Base-by-base conservation (phyloP, 2,113 vertebrate species). In the Oryzias woworae region DNA sequence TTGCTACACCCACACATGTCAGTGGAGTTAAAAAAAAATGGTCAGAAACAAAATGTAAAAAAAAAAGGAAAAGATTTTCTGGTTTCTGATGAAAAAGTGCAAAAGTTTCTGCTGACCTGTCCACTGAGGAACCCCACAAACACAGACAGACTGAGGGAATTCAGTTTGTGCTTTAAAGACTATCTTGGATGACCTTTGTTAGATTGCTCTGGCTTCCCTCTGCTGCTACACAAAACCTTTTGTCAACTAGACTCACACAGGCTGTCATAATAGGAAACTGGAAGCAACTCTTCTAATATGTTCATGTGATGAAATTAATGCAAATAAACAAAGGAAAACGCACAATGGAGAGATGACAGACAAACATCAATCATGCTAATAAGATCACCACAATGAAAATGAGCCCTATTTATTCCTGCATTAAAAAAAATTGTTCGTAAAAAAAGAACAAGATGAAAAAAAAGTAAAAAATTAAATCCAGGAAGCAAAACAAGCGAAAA, bases 131-230 rank as follows among this genome's bases (percentile, higher is more conserved):
- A 68, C 18, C 62, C 48, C 26, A 22, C 16, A 20, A 48, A 64
- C 49, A 70, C 17, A 4, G 16, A 62, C 26, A 28, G 44, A 61
- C 22, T 23, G 54, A 47, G 50, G 28, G 57, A 71, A 69, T 73
- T 72, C 56, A 62, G 74, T 73, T 75, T 46, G 44, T 50, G 56
- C 69, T 64, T 80, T 78, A 68, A 53, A 73, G 57, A 52, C 47
- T 20, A 67, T 80, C 77, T 59, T 64, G 65, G 84, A 79, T 71
- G 73, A 83, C 53, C 67, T 69, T 82, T 77, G 69, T 77, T 63
- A 50, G 49, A 66, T 79, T 62, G 62, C 43, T 62, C 49, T 48
- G 45, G 49, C 17, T 20, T 18, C 51, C 14, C 51, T 66, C 62
- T 76, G 56, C 4, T 61, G 76, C 51, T 47, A 62, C 68, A 70